Conservation (phyloP, 2,113 vertebrate species). For the Onychostoma macrolepis region DNA sequence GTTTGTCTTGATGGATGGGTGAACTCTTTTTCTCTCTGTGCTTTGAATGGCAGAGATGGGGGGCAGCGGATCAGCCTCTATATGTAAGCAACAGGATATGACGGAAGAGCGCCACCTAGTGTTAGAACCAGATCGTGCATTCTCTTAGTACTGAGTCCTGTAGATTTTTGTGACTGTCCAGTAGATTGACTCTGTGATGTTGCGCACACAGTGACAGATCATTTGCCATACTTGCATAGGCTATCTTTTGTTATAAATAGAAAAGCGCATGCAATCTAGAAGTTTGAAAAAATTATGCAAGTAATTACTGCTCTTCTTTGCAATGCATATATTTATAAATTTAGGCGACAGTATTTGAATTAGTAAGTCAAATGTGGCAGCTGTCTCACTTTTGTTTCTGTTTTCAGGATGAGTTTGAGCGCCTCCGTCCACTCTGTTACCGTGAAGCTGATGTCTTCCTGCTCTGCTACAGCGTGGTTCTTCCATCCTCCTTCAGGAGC, state of each 20-base stretch:
- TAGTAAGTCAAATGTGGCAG: too few relatives aligned
- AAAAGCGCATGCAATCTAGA: background rate
- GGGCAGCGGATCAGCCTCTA: background rate
- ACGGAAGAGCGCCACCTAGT: background rate
- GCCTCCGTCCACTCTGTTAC: constrained; percentile 88
- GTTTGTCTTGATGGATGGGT: background rate
- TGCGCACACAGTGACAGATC: background rate
- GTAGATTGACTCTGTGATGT: background rate
- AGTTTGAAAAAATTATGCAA: background rate
- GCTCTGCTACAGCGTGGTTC: constrained; percentile 90
- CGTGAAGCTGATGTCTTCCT: constrained; percentile 86
- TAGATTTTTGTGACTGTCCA: background rate
- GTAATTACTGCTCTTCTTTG: background rate
- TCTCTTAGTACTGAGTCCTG: background rate
- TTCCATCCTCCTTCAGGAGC: constrained; percentile 86
- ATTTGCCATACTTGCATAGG: background rate
- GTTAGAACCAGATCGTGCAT: background rate
- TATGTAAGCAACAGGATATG: constrained; percentile 67
- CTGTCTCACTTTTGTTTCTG: background rate
- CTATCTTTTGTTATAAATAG: background rate
- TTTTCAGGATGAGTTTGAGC: constrained; percentile 86
- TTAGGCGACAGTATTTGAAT: background rate
- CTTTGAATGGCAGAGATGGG: constrained; percentile 35
- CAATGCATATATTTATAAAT: background rate
- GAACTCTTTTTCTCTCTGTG: constrained; percentile 10